Evolutionary conservation across 2,797 vertebrate species (phyloP), one percentile per base, ranked within the genome.

Genomic region (Rhyacichthys aspro): DNA sequence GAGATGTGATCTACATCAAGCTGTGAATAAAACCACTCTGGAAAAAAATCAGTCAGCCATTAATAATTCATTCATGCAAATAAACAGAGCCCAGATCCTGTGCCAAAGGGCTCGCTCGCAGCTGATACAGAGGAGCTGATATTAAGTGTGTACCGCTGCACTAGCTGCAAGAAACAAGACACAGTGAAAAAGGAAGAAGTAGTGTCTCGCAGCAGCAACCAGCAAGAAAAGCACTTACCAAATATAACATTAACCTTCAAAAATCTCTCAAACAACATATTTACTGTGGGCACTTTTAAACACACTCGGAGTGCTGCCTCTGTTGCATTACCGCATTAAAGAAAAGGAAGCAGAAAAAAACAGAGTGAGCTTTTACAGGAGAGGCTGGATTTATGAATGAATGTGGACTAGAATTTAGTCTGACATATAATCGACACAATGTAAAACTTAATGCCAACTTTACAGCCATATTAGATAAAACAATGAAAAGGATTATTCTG

Each of bases 1-100:
- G n/a, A 62, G 59, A 63, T 41, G 54, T 43, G 47, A 63, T 72
- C 49, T 50, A 69, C 62, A 62, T 41, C 11, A 28, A 72, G 43
- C 23, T 32, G 43, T 55, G 12, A 56, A 39, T 3, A 16, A 48
- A 61, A 41, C 42, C 14, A 44, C 41, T 14, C 18, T 42, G 37
- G 18, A 15, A 62, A 65, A 78, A 82, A 88, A 88, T 72, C 39
- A 37, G 78, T 50, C 67, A 67, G 33, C 44, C 79, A 89, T 92
- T 83, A 91, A 90, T 87, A 91, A 91, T 90, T 88, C 63, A 91
- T 90, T 76, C 56, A 72, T 74, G 74, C 67, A 86, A 87, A 90
- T 85, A 87, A 86, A 78, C 60, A 63, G 44, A 80, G 80, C 67
- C 63, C 46, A 77, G 77, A 84, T 84, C 65, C 59, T 63, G 57